A percentile compares a stretch with the other conserved stretches of the same genome.
Conservation (phyloP, 1,140 invertebrate species). For the Lasaia peninsularis region DNA sequence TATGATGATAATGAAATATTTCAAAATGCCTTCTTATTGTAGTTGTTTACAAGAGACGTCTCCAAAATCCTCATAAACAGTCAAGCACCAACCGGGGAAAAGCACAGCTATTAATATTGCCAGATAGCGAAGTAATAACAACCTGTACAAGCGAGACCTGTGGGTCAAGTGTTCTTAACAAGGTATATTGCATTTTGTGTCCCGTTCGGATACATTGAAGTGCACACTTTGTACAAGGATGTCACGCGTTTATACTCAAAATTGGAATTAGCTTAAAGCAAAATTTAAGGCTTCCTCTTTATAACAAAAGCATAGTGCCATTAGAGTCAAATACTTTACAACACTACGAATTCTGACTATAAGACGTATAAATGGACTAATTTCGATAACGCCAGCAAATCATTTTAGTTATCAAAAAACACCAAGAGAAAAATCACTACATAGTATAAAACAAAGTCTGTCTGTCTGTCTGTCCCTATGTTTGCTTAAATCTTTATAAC, state of each 20-base stretch:
- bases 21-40: background rate
- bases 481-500: no score
- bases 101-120: constrained; percentile 22
- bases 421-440: no score
- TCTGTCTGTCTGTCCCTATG: no score
- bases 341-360: no score
- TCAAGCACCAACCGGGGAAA: background rate
- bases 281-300: background rate
- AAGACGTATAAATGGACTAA: no score
- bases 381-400: no score
- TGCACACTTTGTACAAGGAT: constrained; percentile 23
- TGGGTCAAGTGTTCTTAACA: constrained; percentile 67
- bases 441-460: no score
- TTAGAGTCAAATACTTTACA: no score
- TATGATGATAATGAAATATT: background rate
- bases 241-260: background rate
- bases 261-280: background rate
- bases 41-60: background rate
- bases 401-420: no score
- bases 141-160: constrained; percentile 43
- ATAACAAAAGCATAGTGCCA: no score
- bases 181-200: constrained; percentile 69
- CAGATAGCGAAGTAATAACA: constrained; percentile 40
- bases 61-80: constrained; percentile 7
- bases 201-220: constrained; percentile 25